Evolutionary conservation across 2,888 invertebrate species (phyloP).

Genomic region (Zygothrica quintamaculata): DNA sequence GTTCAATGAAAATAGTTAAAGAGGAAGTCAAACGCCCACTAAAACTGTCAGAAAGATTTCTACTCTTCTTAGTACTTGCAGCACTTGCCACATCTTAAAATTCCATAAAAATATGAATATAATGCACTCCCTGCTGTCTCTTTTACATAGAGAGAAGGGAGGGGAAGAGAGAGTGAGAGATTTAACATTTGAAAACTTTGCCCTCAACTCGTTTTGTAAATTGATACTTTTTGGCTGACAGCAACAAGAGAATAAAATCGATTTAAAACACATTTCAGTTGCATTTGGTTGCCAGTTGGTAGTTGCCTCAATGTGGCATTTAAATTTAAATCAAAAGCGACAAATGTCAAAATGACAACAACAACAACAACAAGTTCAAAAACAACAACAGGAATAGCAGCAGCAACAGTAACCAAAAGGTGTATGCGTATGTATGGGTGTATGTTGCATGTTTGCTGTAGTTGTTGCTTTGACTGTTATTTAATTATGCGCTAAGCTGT

Average conservation of each 20-base stretch:
- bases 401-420: conserved; percentile 21
- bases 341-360: conserved; percentile 57
- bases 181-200: conserved; percentile 20
- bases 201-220: conserved; percentile 42
- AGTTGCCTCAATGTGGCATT: conserved; percentile 49
- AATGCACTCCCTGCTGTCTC: not conserved
- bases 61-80: too few species aligned
- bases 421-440: conserved; percentile 13
- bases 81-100: too few species aligned
- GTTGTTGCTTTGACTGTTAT: conserved; percentile 52
- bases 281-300: conserved; percentile 55
- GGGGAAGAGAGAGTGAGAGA: not conserved
- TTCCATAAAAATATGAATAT: too few species aligned
- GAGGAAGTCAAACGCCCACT: too few species aligned
- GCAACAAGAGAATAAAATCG: conserved; percentile 50
- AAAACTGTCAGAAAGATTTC: too few species aligned
- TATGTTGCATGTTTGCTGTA: conserved; percentile 10
- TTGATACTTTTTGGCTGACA: conserved; percentile 46
- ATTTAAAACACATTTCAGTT: conserved; percentile 59
- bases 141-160: not conserved
- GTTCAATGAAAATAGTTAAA: too few species aligned
- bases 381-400: conserved; percentile 46
- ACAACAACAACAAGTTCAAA: conserved; percentile 40
- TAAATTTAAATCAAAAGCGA: conserved; percentile 49
- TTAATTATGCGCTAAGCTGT: conserved; percentile 78